Evolutionary conservation across 1,140 invertebrate species (phyloP).

Genomic region (Drosophila tristis): DNA sequence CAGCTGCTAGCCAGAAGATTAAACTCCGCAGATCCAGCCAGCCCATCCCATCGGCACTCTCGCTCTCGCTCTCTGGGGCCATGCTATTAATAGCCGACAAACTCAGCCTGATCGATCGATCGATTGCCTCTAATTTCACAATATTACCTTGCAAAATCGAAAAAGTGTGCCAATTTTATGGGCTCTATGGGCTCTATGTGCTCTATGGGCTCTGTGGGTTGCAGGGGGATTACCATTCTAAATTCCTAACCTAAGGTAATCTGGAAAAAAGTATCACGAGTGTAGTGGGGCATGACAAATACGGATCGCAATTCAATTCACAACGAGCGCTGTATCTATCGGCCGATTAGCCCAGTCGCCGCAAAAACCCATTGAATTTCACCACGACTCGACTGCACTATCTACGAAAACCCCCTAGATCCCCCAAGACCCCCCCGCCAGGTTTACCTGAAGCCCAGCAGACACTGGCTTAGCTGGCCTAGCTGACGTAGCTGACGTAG

Average conservation of each 20-base stretch:
- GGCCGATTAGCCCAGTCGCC: neutral
- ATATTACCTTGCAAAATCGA: neutral
- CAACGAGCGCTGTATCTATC: neutral
- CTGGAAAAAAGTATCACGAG: constrained; percentile 27
- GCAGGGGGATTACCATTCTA: too few species aligned
- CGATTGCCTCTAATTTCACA: neutral
- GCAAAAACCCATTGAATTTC: constrained; percentile 17
- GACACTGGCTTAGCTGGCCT: neutral
- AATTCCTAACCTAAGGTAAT: constrained; percentile 61
- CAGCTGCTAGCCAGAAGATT: too few species aligned
- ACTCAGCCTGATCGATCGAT: neutral
- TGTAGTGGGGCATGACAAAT: constrained; percentile 13
- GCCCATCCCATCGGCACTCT: too few species aligned
- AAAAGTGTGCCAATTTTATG: too few species aligned
- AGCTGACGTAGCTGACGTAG: constrained; percentile 17
- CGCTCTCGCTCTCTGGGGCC: too few species aligned
- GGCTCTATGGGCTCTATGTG: too few species aligned
- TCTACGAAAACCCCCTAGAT: constrained; percentile 37
- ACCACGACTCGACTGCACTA: constrained; percentile 15
- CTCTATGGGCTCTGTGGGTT: too few species aligned
- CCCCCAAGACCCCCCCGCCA: neutral
- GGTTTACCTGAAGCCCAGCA: neutral
- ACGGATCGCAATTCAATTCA: constrained; percentile 11
- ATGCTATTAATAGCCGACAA: constrained; percentile 15
- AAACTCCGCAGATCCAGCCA: too few species aligned